Percentiles rank a stretch among this genome's conserved stretches.
Evolutionary conservation across 2,113 vertebrate species (phyloP).

Genomic region (Oxyruncus cristatus): DNA sequence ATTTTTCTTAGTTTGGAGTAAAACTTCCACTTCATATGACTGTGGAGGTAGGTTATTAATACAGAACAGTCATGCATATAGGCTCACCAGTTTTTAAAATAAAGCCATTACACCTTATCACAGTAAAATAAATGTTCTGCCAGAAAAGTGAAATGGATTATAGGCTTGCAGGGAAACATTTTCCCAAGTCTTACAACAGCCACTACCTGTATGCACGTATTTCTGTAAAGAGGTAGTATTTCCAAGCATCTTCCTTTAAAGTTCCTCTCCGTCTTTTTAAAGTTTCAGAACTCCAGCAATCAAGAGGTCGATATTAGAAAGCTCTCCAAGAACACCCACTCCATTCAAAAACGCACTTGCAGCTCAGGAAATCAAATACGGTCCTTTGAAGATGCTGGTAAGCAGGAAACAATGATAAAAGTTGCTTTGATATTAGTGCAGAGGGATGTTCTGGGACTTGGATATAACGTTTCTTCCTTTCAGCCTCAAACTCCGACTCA

Average conservation of each 20-base stretch:
- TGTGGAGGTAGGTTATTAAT: neutral
- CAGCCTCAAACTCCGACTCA: conserved; percentile 85
- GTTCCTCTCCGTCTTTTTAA: conserved; percentile 50
- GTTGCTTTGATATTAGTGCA: conserved; percentile 13
- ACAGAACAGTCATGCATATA: neutral
- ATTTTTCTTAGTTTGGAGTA: neutral
- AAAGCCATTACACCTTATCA: neutral
- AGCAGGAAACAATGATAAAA: conserved; percentile 65
- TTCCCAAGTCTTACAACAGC: neutral
- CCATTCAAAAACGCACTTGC: conserved; percentile 91
- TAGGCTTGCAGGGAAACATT: neutral
- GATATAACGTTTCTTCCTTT: conserved; percentile 49
- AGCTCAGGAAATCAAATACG: conserved; percentile 92
- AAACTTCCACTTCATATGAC: neutral
- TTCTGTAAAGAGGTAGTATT: neutral
- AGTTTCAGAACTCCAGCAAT: conserved; percentile 95
- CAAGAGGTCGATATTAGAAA: conserved; percentile 91
- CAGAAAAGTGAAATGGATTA: neutral
- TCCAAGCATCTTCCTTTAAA: neutral
- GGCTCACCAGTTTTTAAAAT: neutral
- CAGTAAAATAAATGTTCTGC: neutral
- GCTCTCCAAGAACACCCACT: conserved; percentile 90
- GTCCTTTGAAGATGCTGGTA: conserved; percentile 92
- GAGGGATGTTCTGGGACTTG: conserved; percentile 36
- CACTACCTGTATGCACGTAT: neutral